Percentiles rank a stretch among this genome's conserved stretches.
phyloP scores from a whole-genome alignment of 2,888 invertebrate genomes.

The Hypolimnas misippus region DNA sequence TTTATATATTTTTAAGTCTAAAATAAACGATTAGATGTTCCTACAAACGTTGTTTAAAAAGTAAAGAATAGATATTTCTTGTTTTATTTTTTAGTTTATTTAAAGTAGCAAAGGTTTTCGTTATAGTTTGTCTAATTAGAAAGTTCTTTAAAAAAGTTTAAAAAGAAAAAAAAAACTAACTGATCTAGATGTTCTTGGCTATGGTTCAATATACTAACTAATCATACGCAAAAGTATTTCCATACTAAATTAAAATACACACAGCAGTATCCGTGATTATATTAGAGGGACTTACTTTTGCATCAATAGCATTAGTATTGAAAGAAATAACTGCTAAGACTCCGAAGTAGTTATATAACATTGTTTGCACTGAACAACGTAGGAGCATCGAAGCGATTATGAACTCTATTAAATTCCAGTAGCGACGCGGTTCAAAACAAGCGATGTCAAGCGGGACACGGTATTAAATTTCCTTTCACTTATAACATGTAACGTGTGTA shows the following conservation, averaged over 20 bases:
- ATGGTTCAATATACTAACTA: too few relatives aligned
- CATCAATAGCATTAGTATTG: background rate
- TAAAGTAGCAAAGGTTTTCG: too few relatives aligned
- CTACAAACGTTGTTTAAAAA: too few relatives aligned
- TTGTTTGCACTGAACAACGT: background rate
- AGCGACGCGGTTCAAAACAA: background rate
- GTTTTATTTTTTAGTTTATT: too few relatives aligned
- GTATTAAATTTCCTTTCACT: background rate
- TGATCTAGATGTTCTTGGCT: too few relatives aligned
- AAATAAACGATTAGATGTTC: background rate
- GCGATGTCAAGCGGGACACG: constrained; percentile 1
- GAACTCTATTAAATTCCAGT: constrained; percentile 1
- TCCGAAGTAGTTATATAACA: constrained; percentile 2
- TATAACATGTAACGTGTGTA: background rate
- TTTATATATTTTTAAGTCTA: background rate
- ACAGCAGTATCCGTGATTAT: too few relatives aligned
- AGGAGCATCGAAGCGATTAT: background rate
- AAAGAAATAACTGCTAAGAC: background rate
- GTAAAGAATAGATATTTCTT: too few relatives aligned
- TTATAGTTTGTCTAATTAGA: too few relatives aligned
- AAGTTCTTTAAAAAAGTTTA: too few relatives aligned
- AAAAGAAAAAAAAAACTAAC: too few relatives aligned
- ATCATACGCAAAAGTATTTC: too few relatives aligned
- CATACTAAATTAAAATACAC: too few relatives aligned
- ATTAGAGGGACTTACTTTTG: background rate